Base-by-base conservation (phyloP, 1,140 invertebrate genomes). In the Orchesella cincta region DNA sequence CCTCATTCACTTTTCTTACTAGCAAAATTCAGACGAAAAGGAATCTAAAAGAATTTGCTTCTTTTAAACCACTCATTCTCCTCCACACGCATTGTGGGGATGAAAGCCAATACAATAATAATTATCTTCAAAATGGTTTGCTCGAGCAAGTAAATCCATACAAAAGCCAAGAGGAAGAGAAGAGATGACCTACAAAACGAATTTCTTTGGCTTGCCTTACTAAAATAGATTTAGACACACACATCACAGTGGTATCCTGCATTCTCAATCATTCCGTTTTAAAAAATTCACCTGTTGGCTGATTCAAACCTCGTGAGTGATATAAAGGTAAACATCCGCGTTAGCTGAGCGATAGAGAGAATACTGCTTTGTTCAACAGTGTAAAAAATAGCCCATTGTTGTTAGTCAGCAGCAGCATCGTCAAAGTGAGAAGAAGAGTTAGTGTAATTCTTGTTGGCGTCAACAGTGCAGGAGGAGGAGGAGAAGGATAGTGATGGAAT, bases 131-230 rank as follows among this genome's bases (percentile, higher is more conserved):
- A 8, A 57, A 57, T 57, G 23, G 23, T 57, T 57, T 57, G 14
- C 52, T 57, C 14, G 3, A n/a, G 23, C 23, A 57, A 46, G 39
- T 46, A 46, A 46, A 57, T 57, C 12, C 52, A 57, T 57, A 57
- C 52, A 57, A 57, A 14, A 14, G 52, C 52, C 52, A 57, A 57
- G 52, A 57, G 52, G 52, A 57, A 57, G 52, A 57, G 52, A 57
- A 5, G 52, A 26, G 52, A 57, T 57, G 52, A 57, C 52, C 52
- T 57, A 57, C 52, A 57, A 57, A 57, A 57, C 52, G 52, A 57
- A 57, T 18, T 26, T 14, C 52, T 14, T 57, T 26, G 52, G 52
- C 52, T 57, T 57, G 3, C 5, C 52, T 57, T 57, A 46, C 39
- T 8, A 46, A 46, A 46, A 46, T 46, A 46, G 39, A 5, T 46